phyloP scores from a whole-genome alignment of 2,797 vertebrate genomes.

The Sus cebifrons region DNA sequence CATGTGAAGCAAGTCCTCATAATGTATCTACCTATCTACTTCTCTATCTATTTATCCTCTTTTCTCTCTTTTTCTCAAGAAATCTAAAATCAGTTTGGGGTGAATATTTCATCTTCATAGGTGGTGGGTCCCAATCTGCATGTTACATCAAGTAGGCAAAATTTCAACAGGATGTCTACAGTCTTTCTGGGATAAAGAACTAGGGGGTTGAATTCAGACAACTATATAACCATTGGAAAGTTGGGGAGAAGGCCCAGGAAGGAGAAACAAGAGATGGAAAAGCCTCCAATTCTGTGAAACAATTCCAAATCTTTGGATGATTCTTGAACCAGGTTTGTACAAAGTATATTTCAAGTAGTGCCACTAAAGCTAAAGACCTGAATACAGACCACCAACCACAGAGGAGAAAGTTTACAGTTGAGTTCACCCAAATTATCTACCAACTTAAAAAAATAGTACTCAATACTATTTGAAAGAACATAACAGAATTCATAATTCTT shows the following conservation, averaged over 20 bases:
- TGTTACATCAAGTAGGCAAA: neutral
- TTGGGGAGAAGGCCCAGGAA: neutral
- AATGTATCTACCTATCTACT: neutral
- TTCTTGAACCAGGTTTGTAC: neutral
- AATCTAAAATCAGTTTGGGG: neutral
- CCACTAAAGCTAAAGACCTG: neutral
- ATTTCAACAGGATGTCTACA: neutral
- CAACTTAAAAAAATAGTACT: neutral
- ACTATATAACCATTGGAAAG: neutral
- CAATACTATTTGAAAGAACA: neutral
- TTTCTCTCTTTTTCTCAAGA: neutral
- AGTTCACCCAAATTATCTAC: neutral
- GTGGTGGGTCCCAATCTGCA: neutral
- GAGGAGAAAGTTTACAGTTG: neutral
- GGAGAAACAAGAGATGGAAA: neutral
- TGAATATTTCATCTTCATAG: neutral
- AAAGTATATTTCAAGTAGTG: neutral
- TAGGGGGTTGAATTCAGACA: neutral
- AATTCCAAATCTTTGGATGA: neutral
- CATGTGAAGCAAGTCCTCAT: neutral
- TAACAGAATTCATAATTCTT: neutral
- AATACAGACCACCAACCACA: neutral
- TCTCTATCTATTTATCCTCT: neutral
- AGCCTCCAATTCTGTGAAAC: fast-evolving
- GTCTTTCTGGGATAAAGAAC: neutral